phyloP scores from a whole-genome alignment of 2,888 invertebrate species.

The Pecten maximus region DNA sequence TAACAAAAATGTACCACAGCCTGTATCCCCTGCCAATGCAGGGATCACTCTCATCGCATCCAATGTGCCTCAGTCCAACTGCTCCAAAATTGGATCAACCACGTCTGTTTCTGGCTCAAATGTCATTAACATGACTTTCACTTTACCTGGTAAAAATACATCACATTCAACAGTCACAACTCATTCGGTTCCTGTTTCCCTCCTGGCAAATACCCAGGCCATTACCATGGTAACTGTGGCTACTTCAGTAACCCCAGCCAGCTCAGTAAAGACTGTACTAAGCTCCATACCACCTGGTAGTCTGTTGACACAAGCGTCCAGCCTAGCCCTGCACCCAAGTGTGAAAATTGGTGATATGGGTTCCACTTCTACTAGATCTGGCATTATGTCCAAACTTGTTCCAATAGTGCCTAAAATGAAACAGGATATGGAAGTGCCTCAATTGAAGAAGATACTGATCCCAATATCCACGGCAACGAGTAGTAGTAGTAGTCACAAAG shows the following conservation, averaged over 20 bases:
- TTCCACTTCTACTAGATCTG: neutral
- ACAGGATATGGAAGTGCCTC: neutral
- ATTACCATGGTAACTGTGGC: neutral
- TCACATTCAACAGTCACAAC: neutral
- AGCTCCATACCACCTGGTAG: neutral
- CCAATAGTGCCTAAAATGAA: neutral
- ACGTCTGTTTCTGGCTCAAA: neutral
- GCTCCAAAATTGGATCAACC: neutral
- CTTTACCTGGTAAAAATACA: neutral
- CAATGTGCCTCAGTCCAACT: slow-evolving; percentile 1
- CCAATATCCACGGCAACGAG: neutral
- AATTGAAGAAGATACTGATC: neutral
- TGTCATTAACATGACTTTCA: slow-evolving; percentile 26
- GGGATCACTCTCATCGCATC: neutral
- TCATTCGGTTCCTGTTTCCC: neutral
- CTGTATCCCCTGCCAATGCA: neutral
- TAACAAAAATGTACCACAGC: neutral
- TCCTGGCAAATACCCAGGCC: neutral
- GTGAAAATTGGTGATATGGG: neutral
- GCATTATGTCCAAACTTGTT: slow-evolving; percentile 3
- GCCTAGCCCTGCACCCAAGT: neutral
- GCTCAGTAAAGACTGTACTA: neutral
- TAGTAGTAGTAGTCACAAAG: neutral
- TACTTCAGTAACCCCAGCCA: neutral
- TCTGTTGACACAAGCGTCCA: neutral